phyloP scores from a whole-genome alignment of 2,888 invertebrate species.

The Pseudococcus longispinus region DNA sequence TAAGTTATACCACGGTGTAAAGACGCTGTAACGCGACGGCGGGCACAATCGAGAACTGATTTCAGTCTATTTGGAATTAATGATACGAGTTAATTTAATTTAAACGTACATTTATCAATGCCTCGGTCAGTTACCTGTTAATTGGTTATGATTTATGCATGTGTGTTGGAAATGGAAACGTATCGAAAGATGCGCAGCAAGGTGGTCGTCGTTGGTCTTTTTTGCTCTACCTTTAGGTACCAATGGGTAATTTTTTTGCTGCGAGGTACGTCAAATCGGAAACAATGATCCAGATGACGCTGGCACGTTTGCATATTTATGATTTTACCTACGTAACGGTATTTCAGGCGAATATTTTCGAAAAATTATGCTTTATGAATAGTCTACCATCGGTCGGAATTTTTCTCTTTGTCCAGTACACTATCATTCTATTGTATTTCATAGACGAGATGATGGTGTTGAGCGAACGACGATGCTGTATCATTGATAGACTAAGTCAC shows the following conservation, averaged over 20 bases:
- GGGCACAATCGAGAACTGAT: background rate
- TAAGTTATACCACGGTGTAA: background rate
- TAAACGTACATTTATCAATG: conserved; percentile 15
- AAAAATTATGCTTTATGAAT: background rate
- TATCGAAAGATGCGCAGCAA: no score
- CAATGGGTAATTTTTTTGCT: no score
- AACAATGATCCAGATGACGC: background rate
- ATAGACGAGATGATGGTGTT: background rate
- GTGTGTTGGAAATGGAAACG: background rate
- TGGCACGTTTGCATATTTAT: conserved; percentile 19
- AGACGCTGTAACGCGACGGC: no score
- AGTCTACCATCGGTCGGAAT: background rate
- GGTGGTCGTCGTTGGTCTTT: background rate
- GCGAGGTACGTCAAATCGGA: background rate
- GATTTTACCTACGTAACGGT: conserved; percentile 16
- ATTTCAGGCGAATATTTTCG: background rate
- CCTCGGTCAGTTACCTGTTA: conserved; percentile 32
- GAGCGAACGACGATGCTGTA: background rate
- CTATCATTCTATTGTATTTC: conserved; percentile 35
- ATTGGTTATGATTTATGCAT: conserved; percentile 1
- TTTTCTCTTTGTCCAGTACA: background rate
- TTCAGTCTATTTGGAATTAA: conserved; percentile 16
- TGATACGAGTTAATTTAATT: conserved; percentile 35
- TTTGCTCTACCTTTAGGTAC: background rate
- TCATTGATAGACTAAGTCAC: conserved; percentile 11